Conservation (phyloP, 2,113 vertebrate genomes). For the Fukomys damarensis region DNA sequence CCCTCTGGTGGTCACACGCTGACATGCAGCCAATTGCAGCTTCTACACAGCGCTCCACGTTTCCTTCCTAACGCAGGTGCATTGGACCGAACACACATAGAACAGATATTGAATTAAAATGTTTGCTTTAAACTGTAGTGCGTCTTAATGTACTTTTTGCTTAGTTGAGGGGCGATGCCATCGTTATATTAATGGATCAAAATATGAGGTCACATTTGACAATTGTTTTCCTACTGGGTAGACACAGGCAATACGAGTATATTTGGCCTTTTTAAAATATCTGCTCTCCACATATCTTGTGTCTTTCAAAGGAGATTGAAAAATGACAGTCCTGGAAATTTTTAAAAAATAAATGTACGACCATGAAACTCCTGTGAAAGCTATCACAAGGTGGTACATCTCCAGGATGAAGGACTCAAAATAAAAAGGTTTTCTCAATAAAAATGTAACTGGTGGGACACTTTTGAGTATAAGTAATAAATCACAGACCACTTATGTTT, state of each 20-base stretch:
- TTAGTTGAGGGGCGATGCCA: not conserved
- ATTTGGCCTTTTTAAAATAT: not conserved
- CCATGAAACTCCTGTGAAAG: constrained; percentile 8
- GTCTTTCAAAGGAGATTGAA: not conserved
- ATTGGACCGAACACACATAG: not conserved
- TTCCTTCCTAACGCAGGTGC: not conserved
- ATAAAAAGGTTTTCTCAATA: not conserved
- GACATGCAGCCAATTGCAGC: not conserved
- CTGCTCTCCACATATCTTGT: not conserved
- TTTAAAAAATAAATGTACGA: not conserved
- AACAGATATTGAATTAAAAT: not conserved
- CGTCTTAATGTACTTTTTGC: not conserved
- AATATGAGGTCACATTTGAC: not conserved
- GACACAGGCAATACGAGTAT: not conserved
- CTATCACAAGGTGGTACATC: not conserved
- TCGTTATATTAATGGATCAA: not conserved
- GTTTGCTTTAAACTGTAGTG: not conserved
- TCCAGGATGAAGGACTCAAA: not conserved
- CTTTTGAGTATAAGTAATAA: not conserved
- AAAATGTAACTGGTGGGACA: not conserved
- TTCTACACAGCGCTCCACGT: not conserved
- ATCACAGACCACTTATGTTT: not conserved
- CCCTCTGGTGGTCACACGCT: not conserved
- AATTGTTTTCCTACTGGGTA: not conserved
- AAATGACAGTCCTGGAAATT: not conserved